These are phyloP conservation scores for Wasmannia auropunctata DNA, from an alignment of 1,140 invertebrate genomes.

Conservation along the genomic window DNA sequence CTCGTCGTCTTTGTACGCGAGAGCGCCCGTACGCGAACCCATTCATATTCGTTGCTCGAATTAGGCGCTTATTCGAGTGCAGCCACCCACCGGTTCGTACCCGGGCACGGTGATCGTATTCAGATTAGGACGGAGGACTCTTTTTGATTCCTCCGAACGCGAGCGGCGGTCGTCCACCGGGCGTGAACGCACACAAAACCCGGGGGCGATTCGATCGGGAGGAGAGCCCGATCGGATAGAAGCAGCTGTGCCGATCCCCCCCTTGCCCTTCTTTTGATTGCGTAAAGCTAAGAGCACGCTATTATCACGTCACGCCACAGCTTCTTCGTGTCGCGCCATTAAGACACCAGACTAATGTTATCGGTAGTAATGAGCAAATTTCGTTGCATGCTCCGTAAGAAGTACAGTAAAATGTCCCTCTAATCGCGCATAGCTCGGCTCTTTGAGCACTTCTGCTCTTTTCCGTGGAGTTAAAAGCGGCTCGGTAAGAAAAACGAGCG, in stretches of 20 bases:
- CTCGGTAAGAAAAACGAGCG: not conserved
- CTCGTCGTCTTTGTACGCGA: conserved; percentile 44
- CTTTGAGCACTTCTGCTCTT: not conserved
- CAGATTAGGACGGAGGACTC: conserved; percentile 54
- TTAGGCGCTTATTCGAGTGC: conserved; percentile 65
- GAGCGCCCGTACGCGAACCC: not conserved
- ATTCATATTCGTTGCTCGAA: conserved; percentile 41
- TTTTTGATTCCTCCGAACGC: conserved; percentile 48
- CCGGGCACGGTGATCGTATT: conserved; percentile 61
- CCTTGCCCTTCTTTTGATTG: not conserved
- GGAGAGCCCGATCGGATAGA: not conserved
- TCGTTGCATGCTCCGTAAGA: not conserved
- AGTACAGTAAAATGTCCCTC: not conserved
- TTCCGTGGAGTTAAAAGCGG: not conserved
- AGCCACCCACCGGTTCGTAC: conserved; percentile 61
- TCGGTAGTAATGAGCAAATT: not conserved
- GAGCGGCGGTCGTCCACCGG: conserved; percentile 38
- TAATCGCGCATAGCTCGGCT: not conserved
- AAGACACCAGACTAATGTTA: not conserved
- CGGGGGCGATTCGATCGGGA: conserved; percentile 10
- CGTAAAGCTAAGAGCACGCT: not conserved
- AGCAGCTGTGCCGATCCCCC: conserved; percentile 43
- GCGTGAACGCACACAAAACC: conserved; percentile 51
- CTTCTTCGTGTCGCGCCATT: not conserved
- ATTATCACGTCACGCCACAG: conserved; percentile 5